A percentile compares a stretch with the other conserved stretches of the same genome.
phyloP scores from a whole-genome alignment of 2,113 vertebrate genomes.

The Oreochromis tanganicae region DNA sequence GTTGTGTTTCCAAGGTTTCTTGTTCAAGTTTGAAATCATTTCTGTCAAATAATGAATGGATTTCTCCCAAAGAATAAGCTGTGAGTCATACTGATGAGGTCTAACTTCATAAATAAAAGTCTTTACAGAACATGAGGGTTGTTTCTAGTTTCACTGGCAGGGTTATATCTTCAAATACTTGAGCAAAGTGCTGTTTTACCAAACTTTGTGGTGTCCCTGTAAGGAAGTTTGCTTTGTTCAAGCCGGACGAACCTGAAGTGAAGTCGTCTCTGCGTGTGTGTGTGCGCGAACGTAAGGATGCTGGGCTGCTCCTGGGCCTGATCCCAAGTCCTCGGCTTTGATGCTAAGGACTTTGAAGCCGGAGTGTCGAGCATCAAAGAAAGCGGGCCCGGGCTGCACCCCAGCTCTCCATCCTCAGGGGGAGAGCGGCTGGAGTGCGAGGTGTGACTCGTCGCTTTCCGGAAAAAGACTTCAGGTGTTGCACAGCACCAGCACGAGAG shows the following conservation, averaged over 20 bases:
- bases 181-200: not conserved
- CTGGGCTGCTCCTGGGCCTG: conserved; percentile 1
- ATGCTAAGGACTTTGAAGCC: conserved; percentile 42
- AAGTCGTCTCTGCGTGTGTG: not conserved
- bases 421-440: not conserved
- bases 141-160: not conserved
- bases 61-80: not conserved
- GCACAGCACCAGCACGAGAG: not conserved
- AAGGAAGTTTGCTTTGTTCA: not conserved
- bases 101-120: not conserved
- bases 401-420: not conserved
- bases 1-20: not conserved
- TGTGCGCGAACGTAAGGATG: not conserved
- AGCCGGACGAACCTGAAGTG: not conserved
- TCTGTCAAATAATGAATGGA: not conserved
- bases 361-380: conserved; percentile 41
- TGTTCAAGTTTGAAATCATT: not conserved
- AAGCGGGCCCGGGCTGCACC: not conserved
- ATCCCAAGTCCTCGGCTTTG: conserved; percentile 32
- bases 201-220: not conserved
- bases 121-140: not conserved
- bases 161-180: not conserved
- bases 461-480: not conserved
- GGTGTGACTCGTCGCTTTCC: not conserved
- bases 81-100: not conserved